phyloP scores from a whole-genome alignment of 2,113 vertebrate genomes.

The Bos indicus region DNA sequence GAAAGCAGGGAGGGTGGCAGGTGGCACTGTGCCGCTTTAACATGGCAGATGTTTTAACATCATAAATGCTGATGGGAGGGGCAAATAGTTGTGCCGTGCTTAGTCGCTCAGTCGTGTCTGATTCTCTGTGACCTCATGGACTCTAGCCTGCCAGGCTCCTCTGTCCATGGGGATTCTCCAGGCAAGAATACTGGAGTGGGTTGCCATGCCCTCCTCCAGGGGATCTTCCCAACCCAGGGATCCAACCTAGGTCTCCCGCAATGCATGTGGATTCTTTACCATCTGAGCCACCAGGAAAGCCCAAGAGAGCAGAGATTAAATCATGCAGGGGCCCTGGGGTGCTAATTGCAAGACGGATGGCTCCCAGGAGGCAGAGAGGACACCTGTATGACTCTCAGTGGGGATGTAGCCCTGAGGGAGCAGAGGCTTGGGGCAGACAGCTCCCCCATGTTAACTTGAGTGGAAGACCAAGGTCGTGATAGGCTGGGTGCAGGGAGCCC shows the following conservation, averaged over 20 bases:
- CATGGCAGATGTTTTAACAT: not conserved
- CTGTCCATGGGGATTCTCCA: not conserved
- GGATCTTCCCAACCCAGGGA: not conserved
- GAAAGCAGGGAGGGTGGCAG: not conserved
- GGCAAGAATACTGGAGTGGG: not conserved
- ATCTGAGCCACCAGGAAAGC: not conserved
- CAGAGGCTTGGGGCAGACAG: not conserved
- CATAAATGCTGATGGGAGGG: not conserved
- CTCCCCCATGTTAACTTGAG: not conserved
- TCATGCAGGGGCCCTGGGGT: not conserved
- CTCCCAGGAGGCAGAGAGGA: not conserved
- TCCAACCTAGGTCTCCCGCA: not conserved
- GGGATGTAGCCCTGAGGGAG: not conserved
- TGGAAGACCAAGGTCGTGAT: not conserved
- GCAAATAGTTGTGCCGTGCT: not conserved
- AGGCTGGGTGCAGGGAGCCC: not conserved
- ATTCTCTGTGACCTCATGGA: not conserved
- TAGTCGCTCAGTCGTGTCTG: not conserved
- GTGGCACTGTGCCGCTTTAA: not conserved
- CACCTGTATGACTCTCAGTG: not conserved
- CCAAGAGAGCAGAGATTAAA: not conserved
- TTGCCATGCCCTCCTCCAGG: not conserved
- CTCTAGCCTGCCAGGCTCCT: not conserved
- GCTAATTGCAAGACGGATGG: not conserved
- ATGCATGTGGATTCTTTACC: not conserved